Base-by-base conservation (phyloP, 2,888 invertebrate genomes). In the Gordius sp. region DNA sequence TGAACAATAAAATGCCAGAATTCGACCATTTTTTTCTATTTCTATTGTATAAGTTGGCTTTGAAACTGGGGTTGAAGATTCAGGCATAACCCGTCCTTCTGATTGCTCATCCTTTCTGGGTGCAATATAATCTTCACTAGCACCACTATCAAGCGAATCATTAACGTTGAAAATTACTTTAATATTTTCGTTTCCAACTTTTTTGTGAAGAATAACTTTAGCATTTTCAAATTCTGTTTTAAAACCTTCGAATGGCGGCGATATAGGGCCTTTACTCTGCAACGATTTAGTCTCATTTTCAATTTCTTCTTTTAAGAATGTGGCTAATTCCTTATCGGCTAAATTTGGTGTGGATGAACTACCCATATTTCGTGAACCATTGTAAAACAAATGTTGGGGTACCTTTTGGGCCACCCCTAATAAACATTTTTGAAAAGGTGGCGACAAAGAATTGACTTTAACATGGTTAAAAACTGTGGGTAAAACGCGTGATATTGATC, bases 81-180 rank as follows among this genome's bases (percentile, higher is more conserved):
- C 55, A 26, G 2, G 16, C 27, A 26, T 20, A 27, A 16, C 55
- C 24, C 27, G 4, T 27, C 27, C 55, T n/a, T 24, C 8, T 54
- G 23, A 47, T 8, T 47, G 8, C n/a, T 47, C 47, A 47, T 13
- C 47, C 8, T 47, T 47, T 47, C n/a, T 33, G 8, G 8, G 39
- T 33, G 24, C 27, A 54, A 16, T 8, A 27, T 54, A 25, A 26
- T 54, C 55, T 26, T 54, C 27, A 13, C 20, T 23, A 16, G 16
- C 8, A 25, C 16, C 20, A 54, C 16, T 27, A 27, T 25, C 55
- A 4, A 54, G 16, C 8, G 55, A 54, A 54, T 54, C 13, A 28
- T 54, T 54, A 13, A 54, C 55, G 27, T 54, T 54, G 27, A 54
- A 54, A 54, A 28, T 54, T 8, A 54, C 27, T 27, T 27, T 28